Base-by-base conservation (phyloP, 2,113 vertebrate genomes). In the Dasyornis broadbenti region DNA sequence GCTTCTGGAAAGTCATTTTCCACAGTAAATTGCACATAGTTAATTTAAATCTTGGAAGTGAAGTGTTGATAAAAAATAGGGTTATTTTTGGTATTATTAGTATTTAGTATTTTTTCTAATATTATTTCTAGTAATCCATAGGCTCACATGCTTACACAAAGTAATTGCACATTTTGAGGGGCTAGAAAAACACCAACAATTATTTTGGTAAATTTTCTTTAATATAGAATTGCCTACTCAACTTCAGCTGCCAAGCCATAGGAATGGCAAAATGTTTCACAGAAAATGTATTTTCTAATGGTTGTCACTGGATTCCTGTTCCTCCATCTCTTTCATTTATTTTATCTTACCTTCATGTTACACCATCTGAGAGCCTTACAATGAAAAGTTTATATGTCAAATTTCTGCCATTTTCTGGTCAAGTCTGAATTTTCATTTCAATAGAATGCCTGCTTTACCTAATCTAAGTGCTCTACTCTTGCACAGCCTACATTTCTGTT, bases 1-100 rank as follows among this genome's bases (percentile, higher is more conserved):
- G 31, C 60, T 79, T 90, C 18, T 95, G 85, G 69, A 64, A 71
- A 77, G 40, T 75, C 82, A 91, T 89, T 94, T 92, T 93, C 76
- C 61, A 31, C 33, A 23, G 50, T 28, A 73, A 87, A 84, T 93
- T 39, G 8, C 49, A 50, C 72, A 42, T 44, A 65, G 49, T 37
- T 94, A 69, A 68, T 81, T 84, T 82, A 87, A 70, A 53, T 69
- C 6, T 49, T 6, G 2, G 57, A 82, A 81, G 16, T 76, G 64
- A 82, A 52, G 12, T 72, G 17, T 28, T 75, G 72, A 60, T 72
- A 24, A 69, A 68, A 76, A 33, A 8, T 37, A 31, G n/a, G n/a
- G n/a, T 40, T 40, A 17, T 42, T 93, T 90, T 79, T 76, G 44
- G 4, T 33, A 37, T 23, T 60, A 52, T 3, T 37, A 33, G 27